Conservation (phyloP, 2,113 vertebrate genomes). For the Leptosomus discolor region DNA sequence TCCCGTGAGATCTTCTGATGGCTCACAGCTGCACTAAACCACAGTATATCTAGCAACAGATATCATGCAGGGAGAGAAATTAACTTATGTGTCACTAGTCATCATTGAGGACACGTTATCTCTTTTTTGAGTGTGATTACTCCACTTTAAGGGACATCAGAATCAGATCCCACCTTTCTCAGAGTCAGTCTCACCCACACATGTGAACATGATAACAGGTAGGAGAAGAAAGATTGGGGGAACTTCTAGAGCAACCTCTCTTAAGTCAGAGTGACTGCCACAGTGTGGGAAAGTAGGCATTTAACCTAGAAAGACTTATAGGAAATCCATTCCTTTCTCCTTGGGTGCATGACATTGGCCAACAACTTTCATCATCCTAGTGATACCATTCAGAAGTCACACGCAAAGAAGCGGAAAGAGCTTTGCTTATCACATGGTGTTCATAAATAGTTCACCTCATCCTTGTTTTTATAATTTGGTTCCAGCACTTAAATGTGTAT, state of each 20-base stretch:
- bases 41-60: not conserved
- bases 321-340: not conserved
- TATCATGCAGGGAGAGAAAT: slow-evolving; percentile 1
- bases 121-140: not conserved
- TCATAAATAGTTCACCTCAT: not conserved
- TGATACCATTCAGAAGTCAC: not conserved
- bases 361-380: not conserved
- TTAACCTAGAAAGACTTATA: not conserved
- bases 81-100: not conserved
- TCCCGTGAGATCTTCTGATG: slow-evolving; percentile 27
- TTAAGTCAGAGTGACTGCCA: not conserved
- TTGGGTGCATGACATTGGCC: not conserved
- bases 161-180: not conserved
- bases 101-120: not conserved
- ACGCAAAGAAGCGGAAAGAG: not conserved
- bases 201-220: fast-evolving
- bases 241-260: not conserved
- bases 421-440: not conserved
- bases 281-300: fast-evolving
- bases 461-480: not conserved
- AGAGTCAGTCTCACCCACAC: not conserved
- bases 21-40: not conserved
- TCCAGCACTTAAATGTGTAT: not conserved
- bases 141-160: not conserved
- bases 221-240: not conserved